Conservation (phyloP, 2,113 vertebrate species). For the Phoxinus phoxinus region DNA sequence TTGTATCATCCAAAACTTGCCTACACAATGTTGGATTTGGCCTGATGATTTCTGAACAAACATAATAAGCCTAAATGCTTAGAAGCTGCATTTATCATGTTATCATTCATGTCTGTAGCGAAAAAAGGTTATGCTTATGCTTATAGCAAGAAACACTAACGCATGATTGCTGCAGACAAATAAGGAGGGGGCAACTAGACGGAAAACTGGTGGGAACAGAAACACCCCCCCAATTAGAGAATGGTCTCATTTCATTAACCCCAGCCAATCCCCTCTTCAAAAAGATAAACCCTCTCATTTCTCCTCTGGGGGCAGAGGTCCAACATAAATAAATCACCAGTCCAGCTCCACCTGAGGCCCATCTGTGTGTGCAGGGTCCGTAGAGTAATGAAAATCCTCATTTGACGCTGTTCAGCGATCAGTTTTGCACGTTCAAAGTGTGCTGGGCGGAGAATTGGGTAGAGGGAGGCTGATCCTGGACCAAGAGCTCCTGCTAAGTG, state of each 20-base stretch:
- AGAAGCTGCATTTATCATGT: neutral
- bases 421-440: neutral
- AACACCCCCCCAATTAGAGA: slow-evolving; percentile 40
- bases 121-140: neutral
- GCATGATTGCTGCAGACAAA: neutral
- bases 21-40: neutral
- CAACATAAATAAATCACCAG: slow-evolving; percentile 70
- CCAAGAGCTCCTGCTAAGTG: neutral
- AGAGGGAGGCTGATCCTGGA: neutral
- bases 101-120: neutral
- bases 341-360: slow-evolving; percentile 72
- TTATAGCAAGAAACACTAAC: neutral
- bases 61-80: neutral
- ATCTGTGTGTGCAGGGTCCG: slow-evolving; percentile 58
- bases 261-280: slow-evolving; percentile 36
- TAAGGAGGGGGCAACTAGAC: neutral
- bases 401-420: slow-evolving; percentile 6
- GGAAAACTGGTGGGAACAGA: slow-evolving; percentile 17
- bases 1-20: neutral
- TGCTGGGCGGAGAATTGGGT: neutral
- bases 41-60: neutral
- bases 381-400: neutral
- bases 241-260: slow-evolving; percentile 51
- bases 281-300: slow-evolving; percentile 53
- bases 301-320: slow-evolving; percentile 56